Evolutionary conservation across 2,113 vertebrate genomes (phyloP), one percentile per base, ranked within the genome.

Genomic region (Melospiza georgiana): DNA sequence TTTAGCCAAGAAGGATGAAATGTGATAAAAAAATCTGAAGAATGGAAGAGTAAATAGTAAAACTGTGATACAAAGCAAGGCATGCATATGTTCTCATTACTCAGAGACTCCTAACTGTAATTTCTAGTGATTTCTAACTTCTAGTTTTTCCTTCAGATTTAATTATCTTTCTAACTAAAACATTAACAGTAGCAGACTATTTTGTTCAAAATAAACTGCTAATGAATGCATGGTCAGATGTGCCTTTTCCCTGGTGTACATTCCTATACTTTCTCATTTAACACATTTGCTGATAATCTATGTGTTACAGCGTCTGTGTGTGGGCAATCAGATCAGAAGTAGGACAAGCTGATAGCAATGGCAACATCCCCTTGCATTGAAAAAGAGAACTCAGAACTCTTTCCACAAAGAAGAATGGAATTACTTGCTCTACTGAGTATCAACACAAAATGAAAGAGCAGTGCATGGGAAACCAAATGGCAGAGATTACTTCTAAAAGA

Each of bases 11-110:
- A 35, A 68, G 84, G 54, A 76, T 6, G 3, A 78, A 84, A 67
- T 54, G 68, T 51, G 46, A 90, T 84, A 74, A 84, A 94, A 94
- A 73, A 92, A 82, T 5, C 35, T 95, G 23, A 77, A 94, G 83
- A 87, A 66, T 11, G 12, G 9, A 94, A 94, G 61, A 1, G 30
- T 21, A 68, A 85, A 77, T 46, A 93, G 37, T 44, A 85, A 75
- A 79, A 16, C 17, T 87, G 86, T 77, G 74, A 87, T 84, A 68
- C 9, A 76, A 82, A 93, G 39, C 31, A 86, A 93, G 41, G 23
- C 12, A 16, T 71, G 39, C 35, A 71, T 72, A 86, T n/a, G 27
- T 23, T 91, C 8, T 58, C 27, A 51, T 63, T 59, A 51, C 12
- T 52, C 21, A 52, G 6, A 58, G 65, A 46, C 11, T 62, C 39